Evolutionary conservation across 2,113 vertebrate genomes (phyloP).

Genomic region (Chunga burmeisteri): DNA sequence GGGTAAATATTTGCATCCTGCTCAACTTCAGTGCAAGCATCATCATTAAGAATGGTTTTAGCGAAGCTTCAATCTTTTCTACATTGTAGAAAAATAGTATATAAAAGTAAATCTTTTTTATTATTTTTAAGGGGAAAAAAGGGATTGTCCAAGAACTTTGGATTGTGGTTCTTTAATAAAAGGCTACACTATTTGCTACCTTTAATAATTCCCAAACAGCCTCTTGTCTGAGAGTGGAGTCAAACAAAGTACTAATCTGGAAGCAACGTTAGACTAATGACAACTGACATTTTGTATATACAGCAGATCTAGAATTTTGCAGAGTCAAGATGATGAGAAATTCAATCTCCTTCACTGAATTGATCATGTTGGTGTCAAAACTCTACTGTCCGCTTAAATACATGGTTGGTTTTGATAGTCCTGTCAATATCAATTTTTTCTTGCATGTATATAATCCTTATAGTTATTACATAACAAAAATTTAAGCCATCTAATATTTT

Average conservation of each 20-base stretch:
- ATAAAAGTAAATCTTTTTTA: not conserved
- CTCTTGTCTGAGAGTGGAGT: not conserved
- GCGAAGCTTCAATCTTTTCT: not conserved
- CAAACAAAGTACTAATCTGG: not conserved
- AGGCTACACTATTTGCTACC: not conserved
- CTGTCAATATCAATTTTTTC: not conserved
- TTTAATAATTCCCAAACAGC: not conserved
- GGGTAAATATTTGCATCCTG: not conserved
- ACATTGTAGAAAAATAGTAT: not conserved
- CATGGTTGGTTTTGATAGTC: not conserved
- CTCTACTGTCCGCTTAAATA: not conserved
- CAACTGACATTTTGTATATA: not conserved
- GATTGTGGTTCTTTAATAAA: not conserved
- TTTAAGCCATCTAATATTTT: not conserved
- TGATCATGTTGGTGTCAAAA: not conserved
- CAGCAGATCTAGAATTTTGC: not conserved
- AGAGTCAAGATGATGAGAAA: not conserved
- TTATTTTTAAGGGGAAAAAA: not conserved
- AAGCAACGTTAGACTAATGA: not conserved
- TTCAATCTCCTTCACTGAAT: not conserved
- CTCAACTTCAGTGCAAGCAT: not conserved
- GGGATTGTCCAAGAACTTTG: not conserved
- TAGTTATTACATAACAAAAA: not conserved
- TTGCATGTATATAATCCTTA: not conserved
- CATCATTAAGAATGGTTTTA: not conserved